phyloP scores from a whole-genome alignment of 2,888 invertebrate species.

The Cephus spinipes region DNA sequence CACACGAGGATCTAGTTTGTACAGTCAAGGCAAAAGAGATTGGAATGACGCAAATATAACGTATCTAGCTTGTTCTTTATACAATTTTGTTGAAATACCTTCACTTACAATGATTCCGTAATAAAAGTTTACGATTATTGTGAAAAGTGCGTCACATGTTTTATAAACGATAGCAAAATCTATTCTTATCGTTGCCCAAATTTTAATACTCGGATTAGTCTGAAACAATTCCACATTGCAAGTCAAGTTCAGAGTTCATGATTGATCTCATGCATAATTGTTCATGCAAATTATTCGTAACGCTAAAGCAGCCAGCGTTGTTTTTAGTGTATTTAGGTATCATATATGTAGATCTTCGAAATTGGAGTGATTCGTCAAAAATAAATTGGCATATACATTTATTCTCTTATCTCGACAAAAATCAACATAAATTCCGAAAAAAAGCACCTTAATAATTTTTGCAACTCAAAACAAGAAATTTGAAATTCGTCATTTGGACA shows the following conservation, averaged over 20 bases:
- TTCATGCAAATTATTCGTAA: no score
- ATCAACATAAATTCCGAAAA: no score
- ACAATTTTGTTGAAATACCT: neutral
- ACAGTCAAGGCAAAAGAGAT: neutral
- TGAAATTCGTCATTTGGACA: no score
- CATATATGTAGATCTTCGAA: no score
- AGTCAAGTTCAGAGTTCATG: neutral
- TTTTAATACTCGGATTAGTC: neutral
- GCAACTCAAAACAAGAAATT: no score
- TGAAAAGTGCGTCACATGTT: neutral
- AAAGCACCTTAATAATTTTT: no score
- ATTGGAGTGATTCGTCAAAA: no score
- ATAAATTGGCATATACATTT: no score
- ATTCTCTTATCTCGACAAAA: no score
- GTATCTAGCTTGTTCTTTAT: neutral
- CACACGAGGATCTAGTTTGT: neutral
- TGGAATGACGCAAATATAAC: neutral
- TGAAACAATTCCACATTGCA: neutral
- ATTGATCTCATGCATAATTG: no score
- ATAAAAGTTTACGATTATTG: neutral
- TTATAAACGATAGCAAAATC: neutral
- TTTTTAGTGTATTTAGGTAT: no score
- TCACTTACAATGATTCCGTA: neutral
- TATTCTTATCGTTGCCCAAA: neutral
- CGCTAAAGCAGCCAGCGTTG: no score